These are phyloP conservation scores for Epicauta chinensis DNA, from an alignment of 1,140 invertebrate species.

Conservation along the genomic window DNA sequence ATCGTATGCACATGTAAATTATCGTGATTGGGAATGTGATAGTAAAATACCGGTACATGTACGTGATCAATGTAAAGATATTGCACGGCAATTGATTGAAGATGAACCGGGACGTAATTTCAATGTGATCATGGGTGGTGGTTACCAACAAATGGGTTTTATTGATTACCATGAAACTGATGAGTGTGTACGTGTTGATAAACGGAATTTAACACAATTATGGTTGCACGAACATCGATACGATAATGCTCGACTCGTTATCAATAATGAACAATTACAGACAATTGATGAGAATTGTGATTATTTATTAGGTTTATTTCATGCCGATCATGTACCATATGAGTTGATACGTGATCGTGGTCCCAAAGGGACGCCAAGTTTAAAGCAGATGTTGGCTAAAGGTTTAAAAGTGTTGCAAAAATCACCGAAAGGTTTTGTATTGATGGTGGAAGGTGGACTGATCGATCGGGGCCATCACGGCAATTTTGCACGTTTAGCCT, in stretches of 20 bases:
- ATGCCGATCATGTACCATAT: conserved; percentile 48
- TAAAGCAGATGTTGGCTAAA: conserved; percentile 80
- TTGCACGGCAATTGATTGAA: conserved; percentile 68
- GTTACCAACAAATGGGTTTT: conserved; percentile 61
- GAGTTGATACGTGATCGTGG: conserved; percentile 53
- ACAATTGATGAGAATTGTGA: conserved; percentile 55
- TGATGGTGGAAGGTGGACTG: conserved; percentile 76
- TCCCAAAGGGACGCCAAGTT: conserved; percentile 64
- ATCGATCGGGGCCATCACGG: conserved; percentile 87
- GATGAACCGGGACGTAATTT: conserved; percentile 65
- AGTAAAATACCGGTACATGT: conserved; percentile 46
- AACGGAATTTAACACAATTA: conserved; percentile 60
- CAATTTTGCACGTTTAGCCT: conserved; percentile 67
- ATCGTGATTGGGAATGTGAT: conserved; percentile 74
- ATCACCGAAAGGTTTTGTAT: conserved; percentile 68
- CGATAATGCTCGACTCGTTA: conserved; percentile 49
- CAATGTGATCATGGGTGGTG: conserved; percentile 82
- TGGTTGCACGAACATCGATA: conserved; percentile 62
- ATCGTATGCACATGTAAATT: conserved; percentile 70
- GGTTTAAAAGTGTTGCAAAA: conserved; percentile 77
- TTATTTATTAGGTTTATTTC: conserved; percentile 75
- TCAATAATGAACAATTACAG: conserved; percentile 57
- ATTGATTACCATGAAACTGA: conserved; percentile 61
- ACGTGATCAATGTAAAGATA: conserved; percentile 64
- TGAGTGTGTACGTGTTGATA: conserved; percentile 62